Evolutionary conservation across 2,888 invertebrate genomes (phyloP).

Genomic region (Drosophila colorata): DNA sequence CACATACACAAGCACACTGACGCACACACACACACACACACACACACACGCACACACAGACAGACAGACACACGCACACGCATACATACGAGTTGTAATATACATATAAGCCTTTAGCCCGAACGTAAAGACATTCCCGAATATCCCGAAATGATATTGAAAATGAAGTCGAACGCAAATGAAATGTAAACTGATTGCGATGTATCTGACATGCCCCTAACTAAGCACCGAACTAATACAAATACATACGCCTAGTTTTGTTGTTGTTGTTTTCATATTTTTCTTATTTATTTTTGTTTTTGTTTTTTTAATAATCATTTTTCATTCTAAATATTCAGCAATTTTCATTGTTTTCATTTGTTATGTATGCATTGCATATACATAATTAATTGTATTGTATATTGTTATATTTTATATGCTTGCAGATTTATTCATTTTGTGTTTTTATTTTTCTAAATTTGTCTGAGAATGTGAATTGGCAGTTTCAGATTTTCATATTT

Average conservation of each 20-base stretch:
- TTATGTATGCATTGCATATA: constrained; percentile 46
- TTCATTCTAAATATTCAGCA: constrained; percentile 52
- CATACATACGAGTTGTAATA: constrained; percentile 16
- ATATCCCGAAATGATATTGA: constrained; percentile 11
- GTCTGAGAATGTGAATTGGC: constrained; percentile 79
- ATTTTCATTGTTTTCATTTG: constrained; percentile 40
- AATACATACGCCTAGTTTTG: constrained; percentile 18
- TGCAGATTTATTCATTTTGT: constrained; percentile 22
- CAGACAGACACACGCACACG: constrained; percentile 31
- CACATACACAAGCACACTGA: constrained; percentile 18
- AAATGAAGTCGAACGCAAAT: constrained; percentile 1
- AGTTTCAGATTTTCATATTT: constrained; percentile 62
- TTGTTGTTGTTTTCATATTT: not conserved
- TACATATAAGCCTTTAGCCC: constrained; percentile 7
- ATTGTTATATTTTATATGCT: constrained; percentile 53
- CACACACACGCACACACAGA: constrained; percentile 33
- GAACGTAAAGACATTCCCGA: constrained; percentile 10
- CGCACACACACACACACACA: constrained; percentile 22
- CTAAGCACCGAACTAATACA: constrained; percentile 5
- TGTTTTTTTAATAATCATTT: constrained; percentile 32
- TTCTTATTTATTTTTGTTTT: constrained; percentile 22
- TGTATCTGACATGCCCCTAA: constrained; percentile 2
- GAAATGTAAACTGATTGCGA: constrained; percentile 1
- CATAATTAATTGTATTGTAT: constrained; percentile 45
- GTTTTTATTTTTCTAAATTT: constrained; percentile 38